These are phyloP conservation scores for Ptiloglossa arizonensis DNA, from an alignment of 1,140 invertebrate species.

Conservation along the genomic window DNA sequence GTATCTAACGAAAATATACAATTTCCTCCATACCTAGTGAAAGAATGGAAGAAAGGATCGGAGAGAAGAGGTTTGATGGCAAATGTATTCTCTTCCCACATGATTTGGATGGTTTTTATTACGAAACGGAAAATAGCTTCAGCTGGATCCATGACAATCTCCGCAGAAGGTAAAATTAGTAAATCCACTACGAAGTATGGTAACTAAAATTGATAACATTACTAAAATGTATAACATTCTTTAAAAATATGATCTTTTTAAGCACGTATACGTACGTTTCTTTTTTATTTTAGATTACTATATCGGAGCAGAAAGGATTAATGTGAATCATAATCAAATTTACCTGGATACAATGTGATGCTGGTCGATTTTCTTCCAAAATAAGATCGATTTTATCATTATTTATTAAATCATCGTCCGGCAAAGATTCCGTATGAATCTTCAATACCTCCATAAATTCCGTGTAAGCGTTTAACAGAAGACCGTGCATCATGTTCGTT, in stretches of 20 bases:
- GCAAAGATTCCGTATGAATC: slow-evolving; percentile 84
- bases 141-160: slow-evolving; percentile 83
- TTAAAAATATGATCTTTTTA: too few species aligned
- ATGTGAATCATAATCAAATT: background rate
- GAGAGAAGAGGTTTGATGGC: slow-evolving; percentile 84
- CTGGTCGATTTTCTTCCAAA: slow-evolving; percentile 32
- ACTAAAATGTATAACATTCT: too few species aligned
- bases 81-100: slow-evolving; percentile 84
- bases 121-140: slow-evolving; percentile 81
- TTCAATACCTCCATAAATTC: slow-evolving; percentile 84
- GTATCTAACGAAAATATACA: background rate
- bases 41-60: slow-evolving; percentile 81
- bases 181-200: slow-evolving; percentile 84
- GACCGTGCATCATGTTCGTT: slow-evolving; percentile 85
- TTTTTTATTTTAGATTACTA: too few species aligned
- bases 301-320: background rate
- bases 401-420: slow-evolving; percentile 74
- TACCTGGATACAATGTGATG: slow-evolving; percentile 52
- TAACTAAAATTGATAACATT: slow-evolving; percentile 78
- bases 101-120: slow-evolving; percentile 81
- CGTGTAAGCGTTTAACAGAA: slow-evolving; percentile 86
- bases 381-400: slow-evolving; percentile 53
- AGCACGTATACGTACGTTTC: too few species aligned
- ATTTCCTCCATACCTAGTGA: slow-evolving; percentile 78
- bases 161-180: slow-evolving; percentile 77